phyloP scores from a whole-genome alignment of 2,113 vertebrate species.

The Litocranius walleri region DNA sequence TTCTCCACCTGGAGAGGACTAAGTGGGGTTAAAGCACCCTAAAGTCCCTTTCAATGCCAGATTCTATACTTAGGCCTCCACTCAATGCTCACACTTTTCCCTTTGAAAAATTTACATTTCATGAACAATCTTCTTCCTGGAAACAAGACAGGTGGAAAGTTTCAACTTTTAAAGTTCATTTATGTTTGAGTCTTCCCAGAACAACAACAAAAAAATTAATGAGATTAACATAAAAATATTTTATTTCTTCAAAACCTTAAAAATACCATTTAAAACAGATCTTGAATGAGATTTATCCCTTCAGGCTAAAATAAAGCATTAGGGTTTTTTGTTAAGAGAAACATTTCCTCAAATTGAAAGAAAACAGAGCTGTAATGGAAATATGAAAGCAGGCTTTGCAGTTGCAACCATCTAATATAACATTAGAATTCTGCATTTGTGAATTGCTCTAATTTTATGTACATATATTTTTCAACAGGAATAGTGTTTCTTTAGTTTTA shows the following conservation, averaged over 20 bases:
- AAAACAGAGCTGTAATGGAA: slow-evolving; percentile 65
- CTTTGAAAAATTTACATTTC: not conserved
- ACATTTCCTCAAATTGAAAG: slow-evolving; percentile 61
- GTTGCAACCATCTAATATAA: not conserved
- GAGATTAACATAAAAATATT: slow-evolving; percentile 61
- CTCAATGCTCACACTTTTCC: not conserved
- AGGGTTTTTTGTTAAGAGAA: slow-evolving; percentile 59
- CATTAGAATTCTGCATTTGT: slow-evolving; percentile 58
- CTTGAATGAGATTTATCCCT: slow-evolving; percentile 61
- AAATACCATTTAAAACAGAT: slow-evolving; percentile 63
- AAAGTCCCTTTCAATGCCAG: not conserved
- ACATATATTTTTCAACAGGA: slow-evolving; percentile 55
- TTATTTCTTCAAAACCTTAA: slow-evolving; percentile 60
- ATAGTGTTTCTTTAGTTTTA: slow-evolving; percentile 60
- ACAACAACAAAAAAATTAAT: slow-evolving; percentile 34
- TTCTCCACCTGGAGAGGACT: not conserved
- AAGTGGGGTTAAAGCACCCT: not conserved
- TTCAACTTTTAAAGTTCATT: slow-evolving; percentile 64
- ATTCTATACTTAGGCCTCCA: not conserved
- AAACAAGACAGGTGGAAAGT: slow-evolving; percentile 37
- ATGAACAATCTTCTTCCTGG: not conserved
- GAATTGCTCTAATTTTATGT: slow-evolving; percentile 61
- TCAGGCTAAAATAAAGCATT: slow-evolving; percentile 64
- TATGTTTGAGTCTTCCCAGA: slow-evolving; percentile 18
- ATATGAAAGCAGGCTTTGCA: not conserved